Percentiles rank a stretch among this genome's conserved stretches.
Evolutionary conservation across 1,140 invertebrate species (phyloP).

Genomic region (Drosophila rufa): DNA sequence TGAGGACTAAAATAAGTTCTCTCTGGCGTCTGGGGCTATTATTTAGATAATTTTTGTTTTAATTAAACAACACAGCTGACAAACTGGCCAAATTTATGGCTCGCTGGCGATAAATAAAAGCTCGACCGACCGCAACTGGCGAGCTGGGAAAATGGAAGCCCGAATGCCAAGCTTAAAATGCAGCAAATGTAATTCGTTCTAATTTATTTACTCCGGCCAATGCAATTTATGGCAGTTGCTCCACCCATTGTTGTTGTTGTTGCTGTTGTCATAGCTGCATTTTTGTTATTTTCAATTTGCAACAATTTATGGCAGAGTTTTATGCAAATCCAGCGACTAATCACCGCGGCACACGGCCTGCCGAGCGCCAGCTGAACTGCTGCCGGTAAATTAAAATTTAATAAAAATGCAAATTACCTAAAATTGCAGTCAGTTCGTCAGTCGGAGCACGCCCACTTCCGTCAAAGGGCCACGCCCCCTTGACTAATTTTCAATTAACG

Average conservation of each 20-base stretch:
- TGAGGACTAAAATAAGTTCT: slow-evolving; percentile 42
- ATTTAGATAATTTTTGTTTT: slow-evolving; percentile 81
- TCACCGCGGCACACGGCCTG: slow-evolving; percentile 48
- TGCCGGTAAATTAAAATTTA: slow-evolving; percentile 75
- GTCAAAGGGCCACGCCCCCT: slow-evolving; percentile 33
- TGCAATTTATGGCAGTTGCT: slow-evolving; percentile 71
- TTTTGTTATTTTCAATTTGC: slow-evolving; percentile 66
- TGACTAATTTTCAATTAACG: slow-evolving; percentile 78
- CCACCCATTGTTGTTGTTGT: slow-evolving; percentile 14
- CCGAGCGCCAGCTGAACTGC: slow-evolving; percentile 8
- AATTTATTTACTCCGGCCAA: slow-evolving; percentile 76
- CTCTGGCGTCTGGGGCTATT: slow-evolving; percentile 39
- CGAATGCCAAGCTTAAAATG: slow-evolving; percentile 51
- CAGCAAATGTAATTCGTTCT: slow-evolving; percentile 67
- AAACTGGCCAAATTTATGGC: slow-evolving; percentile 69
- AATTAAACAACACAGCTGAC: slow-evolving; percentile 76
- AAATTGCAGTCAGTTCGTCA: slow-evolving; percentile 55
- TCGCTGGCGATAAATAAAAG: slow-evolving; percentile 66
- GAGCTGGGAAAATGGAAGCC: slow-evolving; percentile 31
- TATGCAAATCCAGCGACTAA: slow-evolving; percentile 77
- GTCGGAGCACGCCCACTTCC: slow-evolving; percentile 65
- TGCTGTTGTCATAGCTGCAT: slow-evolving; percentile 1
- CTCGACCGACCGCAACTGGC: slow-evolving; percentile 49
- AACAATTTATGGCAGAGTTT: slow-evolving; percentile 74
- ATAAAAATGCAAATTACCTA: slow-evolving; percentile 77